Conservation (phyloP, 2,797 vertebrate genomes). For the Schizothorax lantsangensis region DNA sequence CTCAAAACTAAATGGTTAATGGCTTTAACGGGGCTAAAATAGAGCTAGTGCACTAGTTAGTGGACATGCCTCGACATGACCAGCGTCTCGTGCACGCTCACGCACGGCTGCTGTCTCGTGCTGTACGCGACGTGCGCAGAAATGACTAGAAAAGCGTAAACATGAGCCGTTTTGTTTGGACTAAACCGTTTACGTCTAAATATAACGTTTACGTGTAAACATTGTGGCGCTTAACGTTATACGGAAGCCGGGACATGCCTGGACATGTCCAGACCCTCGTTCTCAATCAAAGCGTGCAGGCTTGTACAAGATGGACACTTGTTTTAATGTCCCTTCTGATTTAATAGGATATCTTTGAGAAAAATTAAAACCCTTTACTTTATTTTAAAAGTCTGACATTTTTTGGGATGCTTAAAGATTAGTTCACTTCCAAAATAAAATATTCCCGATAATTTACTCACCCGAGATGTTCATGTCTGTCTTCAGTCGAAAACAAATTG, state of each 20-base stretch:
- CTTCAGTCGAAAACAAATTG: no score
- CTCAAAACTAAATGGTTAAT: no score
- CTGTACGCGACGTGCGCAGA: not conserved
- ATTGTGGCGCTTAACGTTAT: not conserved
- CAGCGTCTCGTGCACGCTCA: not conserved
- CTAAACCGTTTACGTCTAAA: not conserved
- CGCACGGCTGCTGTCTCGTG: not conserved
- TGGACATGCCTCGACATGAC: constrained; percentile 77
- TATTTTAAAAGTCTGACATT: not conserved
- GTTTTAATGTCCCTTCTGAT: not conserved
- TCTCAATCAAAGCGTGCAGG: not conserved
- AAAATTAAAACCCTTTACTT: no score
- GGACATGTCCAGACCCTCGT: not conserved
- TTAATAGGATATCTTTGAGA: no score
- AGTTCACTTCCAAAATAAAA: no score
- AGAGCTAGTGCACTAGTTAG: not conserved
- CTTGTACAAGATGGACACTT: not conserved
- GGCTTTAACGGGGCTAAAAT: not conserved
- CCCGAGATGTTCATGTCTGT: no score
- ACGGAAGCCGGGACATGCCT: not conserved
- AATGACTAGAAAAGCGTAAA: not conserved
- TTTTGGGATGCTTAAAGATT: no score
- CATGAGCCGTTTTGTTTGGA: not conserved
- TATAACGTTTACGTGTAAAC: not conserved
- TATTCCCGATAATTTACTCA: no score